Evolutionary conservation across 2,113 vertebrate genomes (phyloP).

Genomic region (Pycnonotus jocosus): DNA sequence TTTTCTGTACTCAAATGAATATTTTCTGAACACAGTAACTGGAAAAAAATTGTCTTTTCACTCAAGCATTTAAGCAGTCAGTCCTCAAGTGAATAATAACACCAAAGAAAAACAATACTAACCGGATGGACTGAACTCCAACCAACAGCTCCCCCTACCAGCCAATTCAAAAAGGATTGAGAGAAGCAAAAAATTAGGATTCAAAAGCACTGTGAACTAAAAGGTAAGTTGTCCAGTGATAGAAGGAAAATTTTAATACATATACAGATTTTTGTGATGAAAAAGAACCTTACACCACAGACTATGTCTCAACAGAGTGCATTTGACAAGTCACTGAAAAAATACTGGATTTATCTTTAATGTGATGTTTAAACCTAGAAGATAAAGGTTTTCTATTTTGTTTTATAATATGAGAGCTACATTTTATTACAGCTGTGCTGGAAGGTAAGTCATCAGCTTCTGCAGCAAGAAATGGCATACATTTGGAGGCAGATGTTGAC

Average conservation of each 20-base stretch:
- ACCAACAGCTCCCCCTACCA: conserved; percentile 55
- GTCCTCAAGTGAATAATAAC: conserved; percentile 36
- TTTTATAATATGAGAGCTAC: neutral
- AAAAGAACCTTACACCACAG: neutral
- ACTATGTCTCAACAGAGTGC: neutral
- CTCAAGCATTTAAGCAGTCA: conserved; percentile 33
- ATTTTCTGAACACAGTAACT: conserved; percentile 33
- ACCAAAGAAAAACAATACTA: conserved; percentile 26
- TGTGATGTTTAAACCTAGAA: neutral
- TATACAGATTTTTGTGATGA: neutral
- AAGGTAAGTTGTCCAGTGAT: neutral
- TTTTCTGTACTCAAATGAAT: conserved; percentile 8
- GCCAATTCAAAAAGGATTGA: neutral
- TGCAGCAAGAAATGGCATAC: neutral
- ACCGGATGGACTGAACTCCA: neutral
- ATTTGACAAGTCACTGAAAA: neutral
- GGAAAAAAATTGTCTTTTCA: neutral
- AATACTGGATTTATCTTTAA: neutral
- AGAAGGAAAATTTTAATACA: neutral
- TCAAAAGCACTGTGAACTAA: neutral
- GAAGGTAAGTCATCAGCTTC: neutral
- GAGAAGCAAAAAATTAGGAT: neutral
- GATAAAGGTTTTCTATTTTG: neutral
- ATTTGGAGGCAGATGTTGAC: neutral
- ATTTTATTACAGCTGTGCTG: neutral